These are phyloP conservation scores for Cherax destructor DNA, from an alignment of 1,140 invertebrate species.

Conservation along the genomic window DNA sequence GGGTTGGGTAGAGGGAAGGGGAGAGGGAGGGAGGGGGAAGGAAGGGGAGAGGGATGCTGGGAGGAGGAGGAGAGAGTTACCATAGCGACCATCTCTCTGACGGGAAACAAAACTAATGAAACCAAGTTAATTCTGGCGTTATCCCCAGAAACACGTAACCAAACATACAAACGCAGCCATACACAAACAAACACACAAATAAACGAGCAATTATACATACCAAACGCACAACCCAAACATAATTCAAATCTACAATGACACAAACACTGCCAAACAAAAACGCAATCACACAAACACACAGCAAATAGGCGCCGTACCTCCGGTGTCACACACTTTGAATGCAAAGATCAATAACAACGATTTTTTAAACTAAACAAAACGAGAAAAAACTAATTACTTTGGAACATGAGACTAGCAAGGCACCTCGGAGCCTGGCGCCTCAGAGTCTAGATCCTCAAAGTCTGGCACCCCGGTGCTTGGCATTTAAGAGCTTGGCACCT, in stretches of 20 bases:
- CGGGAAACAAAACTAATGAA: no score
- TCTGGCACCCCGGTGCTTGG: no score
- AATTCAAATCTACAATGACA: neutral
- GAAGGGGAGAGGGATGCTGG: neutral
- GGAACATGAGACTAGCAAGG: neutral
- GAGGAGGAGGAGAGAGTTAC: neutral
- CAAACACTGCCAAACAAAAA: neutral
- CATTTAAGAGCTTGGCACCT: no score
- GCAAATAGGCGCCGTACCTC: no score
- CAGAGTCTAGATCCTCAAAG: neutral
- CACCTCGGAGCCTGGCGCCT: neutral
- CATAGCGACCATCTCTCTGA: no score
- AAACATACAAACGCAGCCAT: no score
- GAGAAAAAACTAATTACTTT: neutral
- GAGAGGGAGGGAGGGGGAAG: neutral
- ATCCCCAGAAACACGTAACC: no score
- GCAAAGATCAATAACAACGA: no score
- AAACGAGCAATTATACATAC: no score
- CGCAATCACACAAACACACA: conserved; percentile 26
- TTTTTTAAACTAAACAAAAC: no score
- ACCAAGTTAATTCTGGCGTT: no score
- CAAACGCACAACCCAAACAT: neutral
- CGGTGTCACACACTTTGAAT: no score
- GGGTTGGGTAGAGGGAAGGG: neutral
- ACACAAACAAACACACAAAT: neutral